Evolutionary conservation across 2,113 vertebrate genomes (phyloP).

Genomic region (Ceuthmochares aereus): DNA sequence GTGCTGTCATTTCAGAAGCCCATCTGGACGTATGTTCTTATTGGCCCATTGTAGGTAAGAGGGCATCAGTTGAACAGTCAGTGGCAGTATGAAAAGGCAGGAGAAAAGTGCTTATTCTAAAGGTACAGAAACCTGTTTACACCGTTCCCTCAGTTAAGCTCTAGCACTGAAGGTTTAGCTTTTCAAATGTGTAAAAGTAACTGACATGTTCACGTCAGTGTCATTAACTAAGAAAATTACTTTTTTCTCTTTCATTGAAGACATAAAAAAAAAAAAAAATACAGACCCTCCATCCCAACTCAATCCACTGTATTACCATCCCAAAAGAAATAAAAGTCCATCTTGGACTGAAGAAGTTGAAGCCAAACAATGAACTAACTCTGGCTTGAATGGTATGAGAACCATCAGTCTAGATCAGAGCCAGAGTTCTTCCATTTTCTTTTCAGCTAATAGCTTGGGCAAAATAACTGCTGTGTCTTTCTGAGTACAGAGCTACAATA

Average conservation of each 20-base stretch:
- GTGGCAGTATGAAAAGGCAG: neutral
- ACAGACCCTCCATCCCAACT: neutral
- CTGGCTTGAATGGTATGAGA: neutral
- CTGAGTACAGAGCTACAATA: neutral
- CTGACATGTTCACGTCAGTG: neutral
- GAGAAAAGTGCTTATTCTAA: neutral
- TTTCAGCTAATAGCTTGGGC: neutral
- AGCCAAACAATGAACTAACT: neutral
- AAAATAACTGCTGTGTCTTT: neutral
- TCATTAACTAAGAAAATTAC: neutral
- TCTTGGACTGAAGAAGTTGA: neutral
- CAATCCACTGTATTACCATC: neutral
- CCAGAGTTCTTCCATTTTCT: neutral
- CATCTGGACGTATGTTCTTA: neutral
- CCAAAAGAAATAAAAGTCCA: neutral
- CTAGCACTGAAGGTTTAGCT: neutral
- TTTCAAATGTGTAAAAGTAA: neutral
- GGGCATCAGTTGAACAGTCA: neutral
- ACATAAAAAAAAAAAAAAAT: neutral
- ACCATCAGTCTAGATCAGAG: neutral
- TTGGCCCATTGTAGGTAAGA: neutral
- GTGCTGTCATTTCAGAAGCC: neutral
- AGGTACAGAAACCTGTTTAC: neutral
- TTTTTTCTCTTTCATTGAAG: neutral
- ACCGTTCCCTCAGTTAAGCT: neutral